Percentiles rank a stretch among this genome's conserved stretches.
Conservation (phyloP, 2,797 vertebrate species). For the Phrynocephalus forsythii region DNA sequence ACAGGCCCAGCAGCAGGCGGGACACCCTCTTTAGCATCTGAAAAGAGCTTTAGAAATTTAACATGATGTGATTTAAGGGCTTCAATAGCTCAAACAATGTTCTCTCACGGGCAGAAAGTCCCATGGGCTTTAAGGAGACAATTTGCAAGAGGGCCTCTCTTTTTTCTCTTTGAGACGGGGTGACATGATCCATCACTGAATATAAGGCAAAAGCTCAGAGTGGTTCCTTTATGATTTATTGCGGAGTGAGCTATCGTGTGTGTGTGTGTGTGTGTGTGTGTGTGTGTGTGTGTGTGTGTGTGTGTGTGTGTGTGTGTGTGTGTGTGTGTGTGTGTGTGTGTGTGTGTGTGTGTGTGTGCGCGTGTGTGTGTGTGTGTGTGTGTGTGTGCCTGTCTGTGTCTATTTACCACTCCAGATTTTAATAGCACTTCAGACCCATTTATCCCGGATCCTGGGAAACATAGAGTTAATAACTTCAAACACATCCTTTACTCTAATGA, state of each 20-base stretch:
- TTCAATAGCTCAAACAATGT: background rate
- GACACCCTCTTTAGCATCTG: constrained; percentile 34
- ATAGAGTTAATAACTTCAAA: background rate
- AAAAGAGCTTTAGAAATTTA: background rate
- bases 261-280: too few relatives aligned
- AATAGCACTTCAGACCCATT: background rate
- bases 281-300: too few relatives aligned
- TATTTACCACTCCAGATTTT: background rate
- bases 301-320: background rate
- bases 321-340: too few relatives aligned
- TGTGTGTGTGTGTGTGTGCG: background rate
- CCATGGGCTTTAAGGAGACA: background rate
- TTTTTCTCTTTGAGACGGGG: too few relatives aligned
- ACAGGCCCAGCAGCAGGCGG: background rate
- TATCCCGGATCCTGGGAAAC: background rate
- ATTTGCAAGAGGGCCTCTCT: constrained; percentile 4
- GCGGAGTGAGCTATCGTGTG: background rate
- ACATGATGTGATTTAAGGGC: background rate
- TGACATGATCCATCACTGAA: constrained; percentile 9
- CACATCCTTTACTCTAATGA: background rate
- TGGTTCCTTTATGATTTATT: background rate
- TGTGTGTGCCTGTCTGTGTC: background rate
- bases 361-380: background rate
- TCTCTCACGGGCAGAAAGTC: constrained; percentile 9
- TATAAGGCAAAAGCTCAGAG: background rate